A percentile compares a stretch with the other conserved stretches of the same genome.
These are phyloP conservation scores for Myotis brandtii DNA, from an alignment of 2,113 vertebrate genomes.

Conservation along the genomic window DNA sequence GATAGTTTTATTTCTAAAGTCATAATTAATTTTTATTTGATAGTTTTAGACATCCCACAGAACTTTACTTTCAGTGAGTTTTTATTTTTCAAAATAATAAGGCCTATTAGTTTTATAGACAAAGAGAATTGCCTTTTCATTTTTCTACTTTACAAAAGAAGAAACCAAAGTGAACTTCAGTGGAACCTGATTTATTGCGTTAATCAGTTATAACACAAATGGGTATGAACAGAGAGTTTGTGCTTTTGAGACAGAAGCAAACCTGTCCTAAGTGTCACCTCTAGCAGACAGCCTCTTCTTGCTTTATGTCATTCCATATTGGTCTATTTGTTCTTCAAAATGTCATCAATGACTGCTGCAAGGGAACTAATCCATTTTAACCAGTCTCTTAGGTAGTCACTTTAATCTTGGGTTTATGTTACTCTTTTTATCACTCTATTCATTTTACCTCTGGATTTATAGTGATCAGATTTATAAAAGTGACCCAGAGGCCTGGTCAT, in stretches of 20 bases:
- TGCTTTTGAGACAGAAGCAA: slow-evolving; percentile 50
- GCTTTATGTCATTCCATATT: background rate
- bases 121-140: background rate
- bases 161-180: background rate
- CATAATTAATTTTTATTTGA: background rate
- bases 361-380: slow-evolving; percentile 48
- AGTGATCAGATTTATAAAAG: slow-evolving; percentile 51
- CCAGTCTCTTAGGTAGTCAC: slow-evolving; percentile 28
- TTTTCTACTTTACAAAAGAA: slow-evolving; percentile 37
- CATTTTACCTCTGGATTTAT: slow-evolving; percentile 59
- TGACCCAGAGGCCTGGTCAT: slow-evolving; percentile 18
- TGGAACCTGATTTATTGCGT: slow-evolving; percentile 2
- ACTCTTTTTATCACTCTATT: slow-evolving; percentile 30
- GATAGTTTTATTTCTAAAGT: slow-evolving; percentile 20
- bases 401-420: slow-evolving; percentile 56
- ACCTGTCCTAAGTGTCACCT: background rate
- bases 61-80: background rate
- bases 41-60: background rate
- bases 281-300: background rate
- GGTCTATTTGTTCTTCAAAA: slow-evolving; percentile 44
- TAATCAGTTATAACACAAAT: slow-evolving; percentile 44
- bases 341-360: background rate
- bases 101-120: background rate
- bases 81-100: slow-evolving; percentile 15
- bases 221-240: background rate